Conservation (phyloP, 2,113 vertebrate genomes). For the Mus spicilegus region DNA sequence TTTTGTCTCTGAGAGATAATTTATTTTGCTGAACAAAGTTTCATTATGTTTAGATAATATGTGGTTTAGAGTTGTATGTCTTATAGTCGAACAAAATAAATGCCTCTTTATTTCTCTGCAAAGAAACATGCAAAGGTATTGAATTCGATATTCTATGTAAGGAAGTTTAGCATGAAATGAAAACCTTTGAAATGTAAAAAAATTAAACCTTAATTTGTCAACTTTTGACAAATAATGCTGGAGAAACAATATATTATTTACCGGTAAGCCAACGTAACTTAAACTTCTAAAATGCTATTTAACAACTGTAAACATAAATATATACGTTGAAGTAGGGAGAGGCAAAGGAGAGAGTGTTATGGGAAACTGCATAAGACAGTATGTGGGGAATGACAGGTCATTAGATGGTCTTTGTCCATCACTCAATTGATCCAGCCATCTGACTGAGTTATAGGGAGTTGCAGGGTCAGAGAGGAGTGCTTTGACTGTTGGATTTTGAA, state of each 20-base stretch:
- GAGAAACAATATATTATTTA: not conserved
- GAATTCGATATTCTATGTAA: not conserved
- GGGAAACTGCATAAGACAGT: not conserved
- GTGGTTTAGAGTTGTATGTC: not conserved
- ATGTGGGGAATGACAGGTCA: not conserved
- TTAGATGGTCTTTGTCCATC: not conserved
- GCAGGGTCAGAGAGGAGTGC: not conserved
- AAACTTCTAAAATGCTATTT: not conserved
- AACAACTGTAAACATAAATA: not conserved
- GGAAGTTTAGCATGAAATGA: not conserved
- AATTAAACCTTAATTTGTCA: not conserved
- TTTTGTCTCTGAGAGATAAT: not conserved
- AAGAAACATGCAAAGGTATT: not conserved
- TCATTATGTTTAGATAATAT: slow-evolving; percentile 4
- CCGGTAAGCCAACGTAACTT: not conserved
- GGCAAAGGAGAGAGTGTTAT: not conserved
- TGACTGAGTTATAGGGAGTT: not conserved
- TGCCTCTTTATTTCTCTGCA: slow-evolving; percentile 2
- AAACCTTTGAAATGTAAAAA: slow-evolving; percentile 30
- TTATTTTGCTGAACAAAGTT: not conserved
- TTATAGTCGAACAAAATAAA: not conserved
- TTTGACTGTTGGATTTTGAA: not conserved
- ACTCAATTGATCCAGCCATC: not conserved
- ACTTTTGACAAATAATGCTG: not conserved
- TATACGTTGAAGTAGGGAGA: not conserved